These are phyloP conservation scores for Troilus luridus DNA, from an alignment of 2,888 invertebrate species.

Conservation along the genomic window DNA sequence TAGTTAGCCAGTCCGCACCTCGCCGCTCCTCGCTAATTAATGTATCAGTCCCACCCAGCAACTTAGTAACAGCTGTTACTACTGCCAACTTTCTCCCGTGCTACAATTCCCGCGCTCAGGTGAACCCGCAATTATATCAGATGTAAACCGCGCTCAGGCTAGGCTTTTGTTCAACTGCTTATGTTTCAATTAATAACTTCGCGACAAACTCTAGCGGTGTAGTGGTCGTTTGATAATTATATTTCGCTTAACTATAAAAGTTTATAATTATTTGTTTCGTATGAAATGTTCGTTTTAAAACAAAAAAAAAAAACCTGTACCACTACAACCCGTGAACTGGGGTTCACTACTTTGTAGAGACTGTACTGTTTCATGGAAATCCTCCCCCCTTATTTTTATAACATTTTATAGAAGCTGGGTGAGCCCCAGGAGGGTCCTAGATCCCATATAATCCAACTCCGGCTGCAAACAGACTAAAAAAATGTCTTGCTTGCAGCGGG, in stretches of 20 bases:
- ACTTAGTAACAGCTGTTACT: slow-evolving; percentile 49
- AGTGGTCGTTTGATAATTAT: background rate
- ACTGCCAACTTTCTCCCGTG: slow-evolving; percentile 45
- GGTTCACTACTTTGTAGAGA: too few species aligned
- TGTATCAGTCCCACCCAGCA: slow-evolving; percentile 44
- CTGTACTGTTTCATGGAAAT: too few species aligned
- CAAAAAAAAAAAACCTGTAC: too few species aligned
- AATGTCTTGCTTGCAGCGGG: too few species aligned
- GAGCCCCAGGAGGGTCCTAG: too few species aligned
- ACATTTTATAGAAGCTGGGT: too few species aligned
- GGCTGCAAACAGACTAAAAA: too few species aligned
- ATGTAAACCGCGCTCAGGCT: slow-evolving; percentile 14
- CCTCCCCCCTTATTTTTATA: too few species aligned
- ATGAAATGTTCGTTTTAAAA: too few species aligned
- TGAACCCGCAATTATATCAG: slow-evolving; percentile 30
- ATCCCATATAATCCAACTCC: too few species aligned
- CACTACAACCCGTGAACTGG: too few species aligned
- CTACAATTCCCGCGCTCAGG: slow-evolving; percentile 6
- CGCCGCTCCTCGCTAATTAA: slow-evolving; percentile 39
- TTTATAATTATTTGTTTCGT: too few species aligned
- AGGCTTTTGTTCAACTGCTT: slow-evolving; percentile 24
- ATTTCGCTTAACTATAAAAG: background rate
- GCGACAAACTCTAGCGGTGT: background rate
- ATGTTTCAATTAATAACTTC: slow-evolving; percentile 13
- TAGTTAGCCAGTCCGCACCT: slow-evolving; percentile 48